A percentile compares a stretch with the other conserved stretches of the same genome.
Conservation (phyloP, 1,140 invertebrate genomes). For the Trichoplusia ni region DNA sequence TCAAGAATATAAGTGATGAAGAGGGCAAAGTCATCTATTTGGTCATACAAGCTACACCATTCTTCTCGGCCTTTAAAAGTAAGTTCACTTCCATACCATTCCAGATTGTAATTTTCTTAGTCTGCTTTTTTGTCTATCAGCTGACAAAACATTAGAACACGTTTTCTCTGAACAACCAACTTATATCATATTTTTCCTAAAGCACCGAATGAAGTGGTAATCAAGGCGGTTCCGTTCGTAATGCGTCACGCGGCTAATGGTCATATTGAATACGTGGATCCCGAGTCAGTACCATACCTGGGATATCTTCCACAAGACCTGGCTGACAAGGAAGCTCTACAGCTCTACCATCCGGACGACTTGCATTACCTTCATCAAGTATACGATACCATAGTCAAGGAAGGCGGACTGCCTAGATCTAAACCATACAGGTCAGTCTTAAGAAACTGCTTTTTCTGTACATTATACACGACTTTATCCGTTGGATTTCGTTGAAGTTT, state of each 20-base stretch:
- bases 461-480: no score
- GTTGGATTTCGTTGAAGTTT: no score
- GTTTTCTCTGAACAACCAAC: no score
- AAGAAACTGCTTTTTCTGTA: no score
- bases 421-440: slow-evolving; percentile 85
- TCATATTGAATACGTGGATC: slow-evolving; percentile 88
- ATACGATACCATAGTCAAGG: slow-evolving; percentile 89
- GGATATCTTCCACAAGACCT: slow-evolving; percentile 96
- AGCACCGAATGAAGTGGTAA: slow-evolving; percentile 85
- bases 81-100: slow-evolving; percentile 59
- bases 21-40: slow-evolving; percentile 84
- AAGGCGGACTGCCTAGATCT: slow-evolving; percentile 85
- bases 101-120: no score
- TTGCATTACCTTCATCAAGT: slow-evolving; percentile 89
- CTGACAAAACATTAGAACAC: no score
- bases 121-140: no score
- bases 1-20: slow-evolving; percentile 84
- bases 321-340: slow-evolving; percentile 89
- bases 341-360: slow-evolving; percentile 95
- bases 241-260: slow-evolving; percentile 90
- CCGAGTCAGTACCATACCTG: slow-evolving; percentile 89
- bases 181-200: slow-evolving; percentile 31
- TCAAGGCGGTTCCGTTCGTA: slow-evolving; percentile 82
- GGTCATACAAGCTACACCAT: slow-evolving; percentile 87
- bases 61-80: slow-evolving; percentile 90